Evolutionary conservation across 2,888 invertebrate species (phyloP).

Genomic region (Hypselothyrea guttata): DNA sequence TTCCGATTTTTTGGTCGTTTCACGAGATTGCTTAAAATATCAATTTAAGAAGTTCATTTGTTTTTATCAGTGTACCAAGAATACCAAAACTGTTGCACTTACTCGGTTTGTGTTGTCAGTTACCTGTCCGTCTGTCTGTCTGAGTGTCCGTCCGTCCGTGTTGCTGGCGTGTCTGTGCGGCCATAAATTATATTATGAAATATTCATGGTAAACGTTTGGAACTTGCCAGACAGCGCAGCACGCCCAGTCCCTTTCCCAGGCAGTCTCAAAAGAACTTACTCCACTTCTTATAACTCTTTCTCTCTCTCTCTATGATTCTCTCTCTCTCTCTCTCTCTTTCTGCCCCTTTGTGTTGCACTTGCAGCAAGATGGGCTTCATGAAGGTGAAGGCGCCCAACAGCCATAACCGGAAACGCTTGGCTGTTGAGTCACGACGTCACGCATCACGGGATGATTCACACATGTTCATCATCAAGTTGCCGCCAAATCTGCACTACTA

Average conservation of each 20-base stretch:
- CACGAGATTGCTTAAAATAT: too few species aligned
- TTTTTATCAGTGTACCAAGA: too few species aligned
- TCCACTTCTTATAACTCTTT: too few species aligned
- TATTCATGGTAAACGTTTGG: conserved; percentile 67
- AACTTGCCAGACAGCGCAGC: conserved; percentile 37
- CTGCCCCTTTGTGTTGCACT: conserved; percentile 83
- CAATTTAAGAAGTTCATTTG: too few species aligned
- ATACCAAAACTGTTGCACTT: conserved; percentile 41
- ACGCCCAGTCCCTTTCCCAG: conserved; percentile 4
- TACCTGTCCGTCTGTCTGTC: conserved; percentile 1
- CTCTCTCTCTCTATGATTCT: not conserved
- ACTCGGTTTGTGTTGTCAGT: too few species aligned
- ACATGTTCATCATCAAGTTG: conserved; percentile 93
- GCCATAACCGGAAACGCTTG: conserved; percentile 90
- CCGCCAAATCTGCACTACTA: conserved; percentile 93
- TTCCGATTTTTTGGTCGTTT: too few species aligned
- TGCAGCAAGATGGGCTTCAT: conserved; percentile 88
- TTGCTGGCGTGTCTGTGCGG: conserved; percentile 39
- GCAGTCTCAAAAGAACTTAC: too few species aligned
- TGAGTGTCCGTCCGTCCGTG: conserved; percentile 10
- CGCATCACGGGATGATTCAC: conserved; percentile 88
- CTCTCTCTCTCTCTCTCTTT: conserved; percentile 6
- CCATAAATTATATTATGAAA: conserved; percentile 66
- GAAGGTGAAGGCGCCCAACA: conserved; percentile 88
- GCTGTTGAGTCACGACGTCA: conserved; percentile 89